These are phyloP conservation scores for Parasteatoda lunata DNA, from an alignment of 2,888 invertebrate genomes.

Conservation along the genomic window DNA sequence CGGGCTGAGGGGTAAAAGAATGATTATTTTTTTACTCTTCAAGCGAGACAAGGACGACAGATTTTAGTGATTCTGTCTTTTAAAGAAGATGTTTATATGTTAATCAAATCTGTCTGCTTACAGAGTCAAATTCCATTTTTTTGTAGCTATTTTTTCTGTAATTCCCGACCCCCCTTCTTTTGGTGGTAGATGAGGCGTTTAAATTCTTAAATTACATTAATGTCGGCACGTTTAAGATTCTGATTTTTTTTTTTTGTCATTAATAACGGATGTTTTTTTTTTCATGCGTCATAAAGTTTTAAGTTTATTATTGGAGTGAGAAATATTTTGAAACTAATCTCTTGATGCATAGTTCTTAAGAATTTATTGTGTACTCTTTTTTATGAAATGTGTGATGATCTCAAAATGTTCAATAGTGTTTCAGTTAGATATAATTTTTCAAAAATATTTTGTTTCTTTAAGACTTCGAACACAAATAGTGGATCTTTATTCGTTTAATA, in stretches of 20 bases:
- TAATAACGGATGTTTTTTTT: not conserved
- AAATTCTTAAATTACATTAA: slow-evolving; percentile 25
- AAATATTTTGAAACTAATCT: too few relatives aligned
- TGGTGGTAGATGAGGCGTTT: not conserved
- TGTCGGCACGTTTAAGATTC: slow-evolving; percentile 2
- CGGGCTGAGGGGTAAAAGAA: slow-evolving; percentile 29
- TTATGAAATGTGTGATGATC: too few relatives aligned
- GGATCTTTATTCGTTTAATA: too few relatives aligned
- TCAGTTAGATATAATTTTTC: too few relatives aligned
- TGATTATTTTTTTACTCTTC: slow-evolving; percentile 25
- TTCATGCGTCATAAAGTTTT: not conserved
- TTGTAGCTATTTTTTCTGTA: not conserved
- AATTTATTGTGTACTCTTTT: too few relatives aligned
- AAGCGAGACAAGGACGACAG: slow-evolving; percentile 37
- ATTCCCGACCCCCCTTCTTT: not conserved
- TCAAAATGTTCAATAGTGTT: too few relatives aligned
- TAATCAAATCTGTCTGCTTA: slow-evolving; percentile 63
- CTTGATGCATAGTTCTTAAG: too few relatives aligned
- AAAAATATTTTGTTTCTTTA: too few relatives aligned
- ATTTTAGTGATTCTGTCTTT: slow-evolving; percentile 55
- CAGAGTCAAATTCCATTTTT: slow-evolving; percentile 14
- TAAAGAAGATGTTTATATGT: slow-evolving; percentile 59
- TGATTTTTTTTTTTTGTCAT: not conserved
- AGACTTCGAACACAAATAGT: too few relatives aligned
- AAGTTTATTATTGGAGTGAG: too few relatives aligned